Base-by-base conservation (phyloP, 1,140 invertebrate genomes). In the Eumaeus atala region DNA sequence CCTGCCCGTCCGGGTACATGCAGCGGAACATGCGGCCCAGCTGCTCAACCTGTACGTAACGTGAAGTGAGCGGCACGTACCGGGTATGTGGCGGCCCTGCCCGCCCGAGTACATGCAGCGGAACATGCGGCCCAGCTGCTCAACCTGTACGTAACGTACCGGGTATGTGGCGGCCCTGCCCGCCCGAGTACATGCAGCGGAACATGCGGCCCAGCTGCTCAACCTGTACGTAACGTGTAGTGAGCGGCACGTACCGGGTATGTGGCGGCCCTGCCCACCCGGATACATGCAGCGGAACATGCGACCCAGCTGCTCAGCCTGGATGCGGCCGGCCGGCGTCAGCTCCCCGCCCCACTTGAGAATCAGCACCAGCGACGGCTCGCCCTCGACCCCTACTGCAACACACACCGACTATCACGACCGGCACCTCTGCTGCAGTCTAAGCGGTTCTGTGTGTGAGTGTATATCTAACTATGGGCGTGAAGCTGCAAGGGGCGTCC, bases 281-380 rank as follows among this genome's bases (percentile, higher is more conserved):
- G 94, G 98, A 89, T 99, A 99, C 93, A 99, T 98, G 90, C 97
- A 99, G 51, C 98, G 92, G 88, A 99, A 99, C 70, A 99, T 97
- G 62, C 97, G 91, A 4, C 98, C 98, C 33, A 99, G 85, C 84
- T 99, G 97, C 89, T 99, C 98, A 2, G 98, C 98, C 88, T 99
- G 97, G 21, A 98, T 95, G 54, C 96, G 91, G 12, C 98, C 98
- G 0, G 97, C 97, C 1, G 98, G 97, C n/a, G 98, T 99, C 66
- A 99, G 85, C 87, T 99, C 98, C 34, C 98, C 98, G 54, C 98
- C 98, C 98, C 98, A 99, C 89, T 99, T 99, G 28, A 99, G 88
- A 62, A 99, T 99, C 36, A 99, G 88, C 11, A 99, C 95, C 42
- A 98, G 85, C 0, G 96, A 97, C 2, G 96, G 96, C 69, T 97